These are phyloP conservation scores for Eunapius fragilis DNA, from an alignment of 37 sponge, comb jelly and placozoan species.

Conservation along the genomic window DNA sequence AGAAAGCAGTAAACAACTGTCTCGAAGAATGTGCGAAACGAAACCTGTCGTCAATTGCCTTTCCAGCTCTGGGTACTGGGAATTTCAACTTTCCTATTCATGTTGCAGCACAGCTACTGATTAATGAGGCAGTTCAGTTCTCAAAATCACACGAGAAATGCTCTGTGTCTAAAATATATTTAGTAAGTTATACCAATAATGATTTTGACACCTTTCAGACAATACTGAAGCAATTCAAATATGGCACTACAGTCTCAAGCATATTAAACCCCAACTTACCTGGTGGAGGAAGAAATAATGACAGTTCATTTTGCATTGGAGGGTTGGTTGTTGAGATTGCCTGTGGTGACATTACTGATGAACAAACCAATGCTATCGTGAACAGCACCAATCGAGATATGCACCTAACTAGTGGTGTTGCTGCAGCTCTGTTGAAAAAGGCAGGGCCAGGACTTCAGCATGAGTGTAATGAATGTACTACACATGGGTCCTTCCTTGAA, in stretches of 20 bases:
- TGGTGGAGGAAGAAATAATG: not conserved
- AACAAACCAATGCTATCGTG: slow-evolving; percentile 53
- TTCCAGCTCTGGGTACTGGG: slow-evolving; percentile 74
- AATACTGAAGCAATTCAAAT: not conserved
- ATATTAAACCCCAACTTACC: not conserved
- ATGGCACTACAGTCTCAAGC: not conserved
- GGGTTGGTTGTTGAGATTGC: slow-evolving; percentile 16
- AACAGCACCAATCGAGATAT: slow-evolving; percentile 45
- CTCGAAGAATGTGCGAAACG: slow-evolving; percentile 27
- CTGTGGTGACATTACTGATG: slow-evolving; percentile 67
- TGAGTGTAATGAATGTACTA: slow-evolving; percentile 14
- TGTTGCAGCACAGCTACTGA: slow-evolving; percentile 29
- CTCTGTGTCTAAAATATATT: slow-evolving; percentile 13
- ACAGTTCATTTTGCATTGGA: not conserved
- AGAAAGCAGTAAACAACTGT: slow-evolving; percentile 16
- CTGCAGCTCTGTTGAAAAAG: slow-evolving; percentile 52
- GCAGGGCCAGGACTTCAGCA: slow-evolving; percentile 52
- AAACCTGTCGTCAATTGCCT: slow-evolving; percentile 32
- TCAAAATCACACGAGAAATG: not conserved
- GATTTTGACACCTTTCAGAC: not conserved
- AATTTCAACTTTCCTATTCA: slow-evolving; percentile 39
- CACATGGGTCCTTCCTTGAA: not conserved
- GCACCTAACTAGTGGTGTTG: slow-evolving; percentile 34
- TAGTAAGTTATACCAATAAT: slow-evolving; percentile 23
- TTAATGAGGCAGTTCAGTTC: slow-evolving; percentile 6